Conservation (phyloP, 2,888 invertebrate species). For the Anarsia innoxiella region DNA sequence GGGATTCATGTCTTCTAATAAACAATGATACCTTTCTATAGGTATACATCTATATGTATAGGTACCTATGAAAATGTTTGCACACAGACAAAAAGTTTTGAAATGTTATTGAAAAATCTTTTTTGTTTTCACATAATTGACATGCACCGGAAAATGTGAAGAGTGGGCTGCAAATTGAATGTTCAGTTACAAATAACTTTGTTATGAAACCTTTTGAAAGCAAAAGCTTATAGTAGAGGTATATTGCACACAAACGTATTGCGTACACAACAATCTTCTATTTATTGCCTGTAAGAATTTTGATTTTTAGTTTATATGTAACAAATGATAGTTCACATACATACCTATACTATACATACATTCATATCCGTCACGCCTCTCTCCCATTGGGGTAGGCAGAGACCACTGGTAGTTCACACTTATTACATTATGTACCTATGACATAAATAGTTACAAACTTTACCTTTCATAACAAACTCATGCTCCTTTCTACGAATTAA, state of each 20-base stretch:
- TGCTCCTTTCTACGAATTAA: constrained; percentile 9
- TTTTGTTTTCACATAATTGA: not conserved
- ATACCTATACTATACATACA: too few species aligned
- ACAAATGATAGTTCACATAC: too few species aligned
- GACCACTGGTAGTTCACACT: too few species aligned
- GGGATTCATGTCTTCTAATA: constrained; percentile 5
- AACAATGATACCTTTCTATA: not conserved
- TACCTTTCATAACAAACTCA: not conserved
- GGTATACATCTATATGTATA: not conserved
- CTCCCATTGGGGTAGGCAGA: not conserved
- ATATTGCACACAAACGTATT: too few species aligned
- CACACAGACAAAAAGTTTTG: not conserved
- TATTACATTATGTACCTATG: not conserved
- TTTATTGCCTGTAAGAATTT: too few species aligned
- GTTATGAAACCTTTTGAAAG: too few species aligned
- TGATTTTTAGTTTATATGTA: not conserved
- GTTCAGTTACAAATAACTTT: not conserved
- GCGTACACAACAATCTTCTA: too few species aligned
- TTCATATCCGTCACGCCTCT: too few species aligned
- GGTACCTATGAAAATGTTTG: not conserved
- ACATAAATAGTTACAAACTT: not conserved
- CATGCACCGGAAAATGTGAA: not conserved
- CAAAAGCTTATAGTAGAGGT: too few species aligned
- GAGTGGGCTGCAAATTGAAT: not conserved
- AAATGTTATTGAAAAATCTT: not conserved